Conservation (phyloP, 2,888 invertebrate genomes). For the Caradrina kadenii region DNA sequence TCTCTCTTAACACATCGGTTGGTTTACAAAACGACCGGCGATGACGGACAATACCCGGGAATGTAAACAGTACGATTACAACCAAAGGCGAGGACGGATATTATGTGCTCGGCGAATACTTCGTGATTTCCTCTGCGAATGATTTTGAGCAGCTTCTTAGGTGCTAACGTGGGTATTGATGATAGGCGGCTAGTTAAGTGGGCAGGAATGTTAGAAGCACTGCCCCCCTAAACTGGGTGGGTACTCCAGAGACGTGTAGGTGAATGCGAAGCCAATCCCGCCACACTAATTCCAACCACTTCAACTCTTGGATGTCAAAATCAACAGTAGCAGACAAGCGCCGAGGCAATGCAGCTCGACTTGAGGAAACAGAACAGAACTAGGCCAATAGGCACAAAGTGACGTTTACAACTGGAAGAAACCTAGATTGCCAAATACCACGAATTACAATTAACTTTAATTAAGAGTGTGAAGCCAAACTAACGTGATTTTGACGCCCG, state of each 20-base stretch:
- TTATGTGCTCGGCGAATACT: constrained; percentile 52
- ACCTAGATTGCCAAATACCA: too few relatives aligned
- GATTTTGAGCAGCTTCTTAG: constrained; percentile 48
- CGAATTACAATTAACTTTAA: too few relatives aligned
- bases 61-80: constrained; percentile 64
- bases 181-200: constrained; percentile 24
- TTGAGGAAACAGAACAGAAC: too few relatives aligned
- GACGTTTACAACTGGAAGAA: too few relatives aligned
- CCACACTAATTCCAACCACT: too few relatives aligned
- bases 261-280: too few relatives aligned
- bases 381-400: too few relatives aligned
- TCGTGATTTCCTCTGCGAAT: constrained; percentile 50
- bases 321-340: too few relatives aligned
- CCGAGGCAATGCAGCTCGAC: too few relatives aligned
- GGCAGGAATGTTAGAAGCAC: constrained; percentile 19
- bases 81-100: constrained; percentile 56
- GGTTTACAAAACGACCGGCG: constrained; percentile 61
- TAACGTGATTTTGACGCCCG: too few relatives aligned
- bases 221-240: constrained; percentile 26
- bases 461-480: too few relatives aligned
- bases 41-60: constrained; percentile 70
- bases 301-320: too few relatives aligned
- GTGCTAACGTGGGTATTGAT: constrained; percentile 14
- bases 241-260: background rate
- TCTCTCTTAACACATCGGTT: constrained; percentile 54